Conservation (phyloP, 23 tunicate species). For the Trididemnum miniatum region DNA sequence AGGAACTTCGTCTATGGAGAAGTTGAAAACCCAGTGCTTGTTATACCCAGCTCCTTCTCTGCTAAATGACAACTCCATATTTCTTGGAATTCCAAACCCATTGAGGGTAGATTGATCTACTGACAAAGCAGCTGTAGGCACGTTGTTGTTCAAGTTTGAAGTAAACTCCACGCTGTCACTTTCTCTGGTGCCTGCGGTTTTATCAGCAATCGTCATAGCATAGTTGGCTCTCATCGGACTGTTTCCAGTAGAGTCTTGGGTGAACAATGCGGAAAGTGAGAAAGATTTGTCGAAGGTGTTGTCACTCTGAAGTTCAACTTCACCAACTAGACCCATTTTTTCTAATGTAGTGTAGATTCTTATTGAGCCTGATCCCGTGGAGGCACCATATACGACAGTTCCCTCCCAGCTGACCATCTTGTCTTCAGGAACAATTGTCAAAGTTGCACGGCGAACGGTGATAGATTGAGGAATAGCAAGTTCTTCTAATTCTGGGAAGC, state of each 20-base stretch:
- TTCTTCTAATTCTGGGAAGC: neutral
- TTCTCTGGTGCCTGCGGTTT: neutral
- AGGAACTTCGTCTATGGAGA: neutral
- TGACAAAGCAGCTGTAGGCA: neutral
- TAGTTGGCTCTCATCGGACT: neutral
- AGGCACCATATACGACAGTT: neutral
- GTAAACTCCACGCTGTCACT: neutral
- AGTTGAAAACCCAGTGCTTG: constrained; percentile 3
- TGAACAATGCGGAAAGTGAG: neutral
- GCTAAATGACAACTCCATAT: neutral
- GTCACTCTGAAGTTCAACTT: neutral
- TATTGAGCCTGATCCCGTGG: neutral
- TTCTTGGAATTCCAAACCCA: neutral
- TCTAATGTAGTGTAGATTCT: neutral
- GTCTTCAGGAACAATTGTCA: neutral
- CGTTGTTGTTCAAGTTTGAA: neutral
- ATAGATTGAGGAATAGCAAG: neutral
- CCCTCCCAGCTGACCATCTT: neutral
- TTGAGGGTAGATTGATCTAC: neutral
- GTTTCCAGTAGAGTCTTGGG: neutral
- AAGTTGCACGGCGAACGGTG: neutral
- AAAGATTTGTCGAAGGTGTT: neutral
- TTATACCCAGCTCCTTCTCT: neutral
- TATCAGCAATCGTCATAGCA: neutral
- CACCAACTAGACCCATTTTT: neutral